Base-by-base conservation (phyloP, 2,888 invertebrate species). In the Litoditis marina region DNA sequence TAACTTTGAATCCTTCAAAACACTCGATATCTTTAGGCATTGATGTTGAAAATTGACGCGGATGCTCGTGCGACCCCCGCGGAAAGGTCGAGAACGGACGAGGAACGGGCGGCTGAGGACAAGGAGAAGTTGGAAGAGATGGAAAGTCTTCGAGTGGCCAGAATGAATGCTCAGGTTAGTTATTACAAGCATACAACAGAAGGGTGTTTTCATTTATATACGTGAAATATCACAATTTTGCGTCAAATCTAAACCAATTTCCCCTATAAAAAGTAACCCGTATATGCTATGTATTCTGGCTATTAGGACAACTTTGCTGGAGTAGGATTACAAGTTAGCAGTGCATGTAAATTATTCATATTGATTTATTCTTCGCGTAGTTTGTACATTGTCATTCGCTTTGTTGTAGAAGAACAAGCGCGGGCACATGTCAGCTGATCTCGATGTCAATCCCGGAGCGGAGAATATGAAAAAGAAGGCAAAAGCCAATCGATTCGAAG, bases 21-120 rank as follows among this genome's bases (percentile, higher is more conserved):
- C 11, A 39, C 11, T n/a, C 11, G n/a, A 11, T 11, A 7, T 16
- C 53, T 73, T 39, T 62, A 74, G 74, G 65, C 71, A 0, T 60
- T 66, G 31, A 56, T 64, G 11, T 51, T 77, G 46, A 73, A 73
- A 63, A 49, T 66, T 7, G 70, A 71, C 49, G 60, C 66, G 1
- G 76, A 74, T 49, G 52, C 60, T n/a, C 63, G 71, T 19, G 71
- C 68, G 56, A 84, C 88, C 88, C 90, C 89, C 13, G 88, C 90
- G 25, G 91, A 93, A 81, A 89, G 90, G 73, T 83, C 92, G 22
- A 90, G 92, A 83, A 90, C 89, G 13, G 90, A 91, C 73, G 91
- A 91, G 71, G 91, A 93, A 84, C 85, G 91, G 51, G 89, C 89
- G 0, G 88, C 88, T 73, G 90, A 91, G 82, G 92, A 92, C 81